A percentile compares a stretch with the other conserved stretches of the same genome.
These are phyloP conservation scores for Pangasius krempfi DNA, from an alignment of 2,797 vertebrate species.

Conservation along the genomic window DNA sequence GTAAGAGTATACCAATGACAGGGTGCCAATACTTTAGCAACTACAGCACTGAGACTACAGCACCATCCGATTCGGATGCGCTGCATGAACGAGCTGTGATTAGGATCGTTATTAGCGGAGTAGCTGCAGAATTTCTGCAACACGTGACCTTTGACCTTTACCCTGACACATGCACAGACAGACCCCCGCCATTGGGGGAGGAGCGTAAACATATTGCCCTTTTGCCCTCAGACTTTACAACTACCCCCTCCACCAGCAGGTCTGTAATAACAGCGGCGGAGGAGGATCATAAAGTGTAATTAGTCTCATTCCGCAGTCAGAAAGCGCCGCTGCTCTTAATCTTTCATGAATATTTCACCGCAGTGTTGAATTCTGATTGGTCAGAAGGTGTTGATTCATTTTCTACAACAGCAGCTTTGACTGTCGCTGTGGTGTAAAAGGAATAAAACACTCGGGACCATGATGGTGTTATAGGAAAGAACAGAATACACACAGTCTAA, in stretches of 20 bases:
- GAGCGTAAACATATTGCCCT: slow-evolving; percentile 21
- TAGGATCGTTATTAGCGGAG: not conserved
- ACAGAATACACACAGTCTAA: not conserved
- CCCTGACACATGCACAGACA: slow-evolving; percentile 24
- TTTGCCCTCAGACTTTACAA: slow-evolving; percentile 30
- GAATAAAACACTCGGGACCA: not conserved
- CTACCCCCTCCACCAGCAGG: slow-evolving; percentile 7
- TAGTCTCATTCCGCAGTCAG: not conserved
- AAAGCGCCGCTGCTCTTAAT: too few relatives aligned
- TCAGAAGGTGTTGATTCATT: not conserved
- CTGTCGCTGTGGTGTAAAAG: not conserved
- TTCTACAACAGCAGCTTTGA: not conserved
- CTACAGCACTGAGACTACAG: not conserved
- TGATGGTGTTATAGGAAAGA: not conserved
- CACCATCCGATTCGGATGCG: not conserved
- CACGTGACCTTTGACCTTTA: slow-evolving; percentile 24
- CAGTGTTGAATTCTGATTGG: not conserved
- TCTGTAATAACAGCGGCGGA: slow-evolving; percentile 16
- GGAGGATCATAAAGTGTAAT: not conserved
- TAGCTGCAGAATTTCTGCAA: not conserved
- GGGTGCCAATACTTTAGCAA: not conserved
- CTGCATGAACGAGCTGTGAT: not conserved
- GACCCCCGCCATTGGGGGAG: slow-evolving; percentile 3
- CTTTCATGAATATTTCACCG: not conserved
- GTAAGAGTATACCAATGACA: not conserved